Evolutionary conservation across 2,888 invertebrate genomes (phyloP), one percentile per base, ranked within the genome.

Genomic region (Parnassius smintheus): DNA sequence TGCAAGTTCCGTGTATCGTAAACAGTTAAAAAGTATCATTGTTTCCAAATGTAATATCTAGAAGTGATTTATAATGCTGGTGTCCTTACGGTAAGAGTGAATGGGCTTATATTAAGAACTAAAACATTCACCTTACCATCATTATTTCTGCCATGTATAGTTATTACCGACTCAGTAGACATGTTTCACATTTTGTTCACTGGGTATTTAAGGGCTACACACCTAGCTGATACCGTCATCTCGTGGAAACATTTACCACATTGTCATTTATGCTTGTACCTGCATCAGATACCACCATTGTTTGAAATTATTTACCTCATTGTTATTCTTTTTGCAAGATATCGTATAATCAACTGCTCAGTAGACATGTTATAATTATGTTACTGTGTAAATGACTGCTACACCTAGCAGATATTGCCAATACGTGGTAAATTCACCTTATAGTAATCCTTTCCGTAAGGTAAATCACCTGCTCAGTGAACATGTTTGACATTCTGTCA

Each of bases 151-250:
- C 66, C 65, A 65, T 3, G 13, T 9, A 11, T 18, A 54, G 42
- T 8, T 7, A 13, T 42, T 9, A 18, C 13, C 2, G 2, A 18
- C 54, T 42, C 42, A 54, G 54, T 13, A 44, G 42, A 42, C 44
- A 54, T 44, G 41, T 25, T 52, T 3, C 18, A 9, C 12, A 53
- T 53, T 53, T 25, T 41, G 53, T 18, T 53, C 53, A 53, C 53
- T 72, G 70, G 69, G 68, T 66, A 59, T 66, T 46, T 70, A 68
- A 70, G 67, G 66, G 62, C 60, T 66, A 49, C 52, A 49, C 52
- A 22, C n/a, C 61, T 60, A 42, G 42, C 8, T 1, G 42, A 42
- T 42, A 42, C 42, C 42, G 42, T 42, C 42, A 9, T 42, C 9
- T 7, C 7, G 42, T 42, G 42, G 9, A 42, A 42, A 42, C 9